Conservation (phyloP, 2,113 vertebrate species). For the Elanus axillaris region DNA sequence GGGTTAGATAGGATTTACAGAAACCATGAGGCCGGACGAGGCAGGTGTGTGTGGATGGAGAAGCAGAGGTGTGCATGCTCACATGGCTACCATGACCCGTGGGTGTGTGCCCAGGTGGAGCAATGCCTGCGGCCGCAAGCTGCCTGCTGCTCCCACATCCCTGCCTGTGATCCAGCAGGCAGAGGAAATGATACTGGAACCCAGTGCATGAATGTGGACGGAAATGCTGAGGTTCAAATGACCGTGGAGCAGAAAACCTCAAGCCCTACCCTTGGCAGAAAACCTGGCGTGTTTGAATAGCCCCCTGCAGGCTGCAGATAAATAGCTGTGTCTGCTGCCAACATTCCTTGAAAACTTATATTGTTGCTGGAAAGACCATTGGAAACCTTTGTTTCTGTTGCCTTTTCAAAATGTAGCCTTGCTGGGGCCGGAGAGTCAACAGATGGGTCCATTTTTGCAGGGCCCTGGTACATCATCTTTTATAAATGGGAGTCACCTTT, state of each 20-base stretch:
- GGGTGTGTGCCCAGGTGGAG: background rate
- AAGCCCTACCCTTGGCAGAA: background rate
- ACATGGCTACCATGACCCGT: background rate
- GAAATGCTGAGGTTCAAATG: background rate
- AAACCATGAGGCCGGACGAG: fast-evolving
- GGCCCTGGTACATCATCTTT: conserved; percentile 34
- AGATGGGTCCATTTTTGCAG: background rate
- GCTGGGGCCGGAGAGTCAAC: background rate
- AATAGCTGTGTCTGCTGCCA: background rate
- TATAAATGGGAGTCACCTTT: conserved; percentile 58
- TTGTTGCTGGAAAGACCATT: background rate
- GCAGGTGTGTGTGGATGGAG: background rate
- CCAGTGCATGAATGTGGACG: fast-evolving
- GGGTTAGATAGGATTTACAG: background rate
- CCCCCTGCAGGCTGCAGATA: background rate
- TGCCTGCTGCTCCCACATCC: background rate
- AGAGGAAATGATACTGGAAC: background rate
- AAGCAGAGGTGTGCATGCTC: background rate
- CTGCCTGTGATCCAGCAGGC: background rate
- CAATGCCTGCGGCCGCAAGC: fast-evolving
- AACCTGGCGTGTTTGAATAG: background rate
- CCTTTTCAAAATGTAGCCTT: background rate
- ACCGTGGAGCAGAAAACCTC: background rate
- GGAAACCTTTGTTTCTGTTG: background rate
- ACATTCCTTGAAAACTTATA: background rate